Conservation (phyloP, 2,113 vertebrate species). For the Oxygymnocypris stewartii region DNA sequence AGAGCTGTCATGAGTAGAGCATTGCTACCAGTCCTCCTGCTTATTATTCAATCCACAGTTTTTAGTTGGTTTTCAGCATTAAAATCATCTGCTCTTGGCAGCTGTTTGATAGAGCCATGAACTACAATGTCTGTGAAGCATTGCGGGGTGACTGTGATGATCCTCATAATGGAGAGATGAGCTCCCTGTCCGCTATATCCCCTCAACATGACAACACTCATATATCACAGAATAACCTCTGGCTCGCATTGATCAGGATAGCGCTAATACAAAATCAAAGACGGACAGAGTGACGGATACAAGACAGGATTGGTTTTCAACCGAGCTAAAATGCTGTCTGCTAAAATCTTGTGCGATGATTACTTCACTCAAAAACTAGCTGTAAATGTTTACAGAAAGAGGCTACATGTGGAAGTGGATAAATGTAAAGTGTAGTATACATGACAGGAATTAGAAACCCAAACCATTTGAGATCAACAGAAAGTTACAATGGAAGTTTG, state of each 20-base stretch:
- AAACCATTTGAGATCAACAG: neutral
- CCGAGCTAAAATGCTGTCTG: neutral
- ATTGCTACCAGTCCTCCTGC: neutral
- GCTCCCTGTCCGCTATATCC: neutral
- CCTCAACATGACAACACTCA: slow-evolving; percentile 28
- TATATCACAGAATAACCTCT: slow-evolving; percentile 37
- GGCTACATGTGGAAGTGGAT: neutral
- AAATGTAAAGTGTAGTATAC: neutral
- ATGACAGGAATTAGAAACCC: neutral
- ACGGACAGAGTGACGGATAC: neutral
- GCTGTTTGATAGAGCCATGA: neutral
- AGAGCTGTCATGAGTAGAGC: neutral
- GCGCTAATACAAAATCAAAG: neutral
- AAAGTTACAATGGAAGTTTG: neutral
- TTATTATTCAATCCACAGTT: neutral
- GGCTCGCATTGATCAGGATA: slow-evolving; percentile 12
- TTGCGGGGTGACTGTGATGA: neutral
- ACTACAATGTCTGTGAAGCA: slow-evolving; percentile 10
- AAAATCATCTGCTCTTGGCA: neutral
- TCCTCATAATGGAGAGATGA: slow-evolving; percentile 14
- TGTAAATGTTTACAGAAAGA: neutral
- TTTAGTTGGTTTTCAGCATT: neutral
- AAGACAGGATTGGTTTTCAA: neutral
- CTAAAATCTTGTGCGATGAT: neutral
- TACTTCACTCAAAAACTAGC: neutral